Conservation (phyloP, 1,140 invertebrate genomes). For the Drosophila seguyi region DNA sequence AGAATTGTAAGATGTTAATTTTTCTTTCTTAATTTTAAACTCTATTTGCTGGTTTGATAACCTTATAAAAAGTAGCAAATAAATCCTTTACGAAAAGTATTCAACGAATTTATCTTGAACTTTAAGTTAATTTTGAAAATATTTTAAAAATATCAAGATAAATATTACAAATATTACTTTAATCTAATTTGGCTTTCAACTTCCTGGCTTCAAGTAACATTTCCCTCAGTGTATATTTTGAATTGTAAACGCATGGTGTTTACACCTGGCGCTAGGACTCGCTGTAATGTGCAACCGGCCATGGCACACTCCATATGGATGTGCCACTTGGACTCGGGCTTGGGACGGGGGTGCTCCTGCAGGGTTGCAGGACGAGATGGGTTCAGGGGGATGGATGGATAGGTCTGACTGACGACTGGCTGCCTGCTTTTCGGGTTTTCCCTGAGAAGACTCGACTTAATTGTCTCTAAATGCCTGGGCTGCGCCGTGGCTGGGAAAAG, state of each 20-base stretch:
- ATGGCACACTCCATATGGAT: conserved; percentile 53
- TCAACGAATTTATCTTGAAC: neutral
- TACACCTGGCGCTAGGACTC: conserved; percentile 67
- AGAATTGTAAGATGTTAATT: too few relatives aligned
- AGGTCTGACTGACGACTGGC: conserved; percentile 1
- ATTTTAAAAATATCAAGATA: neutral
- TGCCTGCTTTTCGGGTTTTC: conserved; percentile 28
- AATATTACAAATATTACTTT: neutral
- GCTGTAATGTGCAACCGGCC: conserved; percentile 73
- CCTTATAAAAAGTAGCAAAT: too few relatives aligned
- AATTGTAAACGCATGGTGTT: conserved; percentile 25
- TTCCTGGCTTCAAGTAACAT: neutral
- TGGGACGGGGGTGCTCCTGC: conserved; percentile 8
- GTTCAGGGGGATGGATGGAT: conserved; percentile 23
- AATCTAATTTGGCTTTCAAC: neutral
- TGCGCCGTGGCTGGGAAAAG: conserved; percentile 38
- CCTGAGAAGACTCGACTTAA: conserved; percentile 58
- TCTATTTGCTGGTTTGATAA: too few relatives aligned
- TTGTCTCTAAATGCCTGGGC: conserved; percentile 72
- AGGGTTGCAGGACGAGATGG: conserved; percentile 4
- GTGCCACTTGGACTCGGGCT: neutral
- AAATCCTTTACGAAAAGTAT: too few relatives aligned
- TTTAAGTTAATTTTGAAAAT: neutral
- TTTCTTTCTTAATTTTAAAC: too few relatives aligned
- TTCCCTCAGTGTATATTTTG: conserved; percentile 3